Evolutionary conservation across 2,113 vertebrate genomes (phyloP).

Genomic region (Salvator merianae): DNA sequence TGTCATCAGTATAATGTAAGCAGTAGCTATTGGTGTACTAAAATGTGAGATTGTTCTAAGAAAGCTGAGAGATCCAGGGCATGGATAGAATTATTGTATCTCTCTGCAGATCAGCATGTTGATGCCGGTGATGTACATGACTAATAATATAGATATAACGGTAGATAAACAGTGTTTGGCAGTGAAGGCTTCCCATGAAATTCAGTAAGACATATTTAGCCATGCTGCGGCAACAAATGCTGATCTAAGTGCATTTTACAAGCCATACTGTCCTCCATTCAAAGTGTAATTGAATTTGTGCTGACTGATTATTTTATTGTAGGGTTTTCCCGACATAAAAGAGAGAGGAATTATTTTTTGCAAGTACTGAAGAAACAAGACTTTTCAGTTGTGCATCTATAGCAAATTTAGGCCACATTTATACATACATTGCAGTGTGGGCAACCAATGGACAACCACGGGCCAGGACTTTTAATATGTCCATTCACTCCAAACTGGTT

Average conservation of each 20-base stretch:
- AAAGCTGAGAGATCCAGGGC: neutral
- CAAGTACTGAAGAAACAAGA: neutral
- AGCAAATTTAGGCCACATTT: neutral
- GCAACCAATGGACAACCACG: neutral
- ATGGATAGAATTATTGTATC: too few relatives aligned
- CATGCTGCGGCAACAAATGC: neutral
- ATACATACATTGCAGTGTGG: too few relatives aligned
- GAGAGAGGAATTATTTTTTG: neutral
- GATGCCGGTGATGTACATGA: neutral
- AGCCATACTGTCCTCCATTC: neutral
- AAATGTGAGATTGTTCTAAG: neutral
- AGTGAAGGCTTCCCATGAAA: conserved; percentile 17
- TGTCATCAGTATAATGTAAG: neutral
- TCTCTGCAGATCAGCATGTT: neutral
- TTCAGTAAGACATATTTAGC: neutral
- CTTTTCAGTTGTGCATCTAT: neutral
- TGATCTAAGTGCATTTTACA: neutral
- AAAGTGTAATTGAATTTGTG: neutral
- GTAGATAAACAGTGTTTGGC: neutral
- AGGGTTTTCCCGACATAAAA: neutral
- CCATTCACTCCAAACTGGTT: too few relatives aligned
- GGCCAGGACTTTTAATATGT: too few relatives aligned
- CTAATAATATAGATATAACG: neutral
- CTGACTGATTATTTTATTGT: neutral
- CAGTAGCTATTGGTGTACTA: too few relatives aligned